These are phyloP conservation scores for Elanus axillaris DNA, from an alignment of 2,113 vertebrate genomes.

Conservation along the genomic window DNA sequence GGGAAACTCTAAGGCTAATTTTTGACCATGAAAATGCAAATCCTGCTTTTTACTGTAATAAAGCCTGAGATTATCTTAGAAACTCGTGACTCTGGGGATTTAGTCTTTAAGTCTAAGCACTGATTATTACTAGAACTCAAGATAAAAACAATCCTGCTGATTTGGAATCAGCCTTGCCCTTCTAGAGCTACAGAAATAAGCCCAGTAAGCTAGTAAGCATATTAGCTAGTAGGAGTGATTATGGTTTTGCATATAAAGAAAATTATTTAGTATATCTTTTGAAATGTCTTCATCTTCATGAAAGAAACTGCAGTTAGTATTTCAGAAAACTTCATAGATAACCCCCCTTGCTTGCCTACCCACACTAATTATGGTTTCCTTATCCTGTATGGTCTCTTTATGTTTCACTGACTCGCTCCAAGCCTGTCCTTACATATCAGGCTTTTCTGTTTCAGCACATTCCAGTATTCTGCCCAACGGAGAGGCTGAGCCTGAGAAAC, in stretches of 20 bases:
- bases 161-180: neutral
- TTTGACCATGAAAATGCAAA: neutral
- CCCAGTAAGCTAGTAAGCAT: neutral
- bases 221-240: neutral
- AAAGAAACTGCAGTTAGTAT: neutral
- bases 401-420: neutral
- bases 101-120: conserved; percentile 4
- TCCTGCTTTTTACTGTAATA: conserved; percentile 4
- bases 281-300: neutral
- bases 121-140: neutral
- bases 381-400: neutral
- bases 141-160: conserved; percentile 15
- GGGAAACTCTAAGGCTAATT: neutral
- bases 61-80: conserved; percentile 10
- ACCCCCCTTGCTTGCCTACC: neutral
- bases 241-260: neutral
- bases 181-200: conserved; percentile 12
- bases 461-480: neutral
- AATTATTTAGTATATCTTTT: neutral
- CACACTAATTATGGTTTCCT: neutral
- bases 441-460: neutral
- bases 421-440: neutral
- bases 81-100: neutral
- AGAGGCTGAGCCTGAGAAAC: neutral
- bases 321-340: neutral